Evolutionary conservation across 2,888 invertebrate genomes (phyloP).

Genomic region (Drosophila percnosoma): DNA sequence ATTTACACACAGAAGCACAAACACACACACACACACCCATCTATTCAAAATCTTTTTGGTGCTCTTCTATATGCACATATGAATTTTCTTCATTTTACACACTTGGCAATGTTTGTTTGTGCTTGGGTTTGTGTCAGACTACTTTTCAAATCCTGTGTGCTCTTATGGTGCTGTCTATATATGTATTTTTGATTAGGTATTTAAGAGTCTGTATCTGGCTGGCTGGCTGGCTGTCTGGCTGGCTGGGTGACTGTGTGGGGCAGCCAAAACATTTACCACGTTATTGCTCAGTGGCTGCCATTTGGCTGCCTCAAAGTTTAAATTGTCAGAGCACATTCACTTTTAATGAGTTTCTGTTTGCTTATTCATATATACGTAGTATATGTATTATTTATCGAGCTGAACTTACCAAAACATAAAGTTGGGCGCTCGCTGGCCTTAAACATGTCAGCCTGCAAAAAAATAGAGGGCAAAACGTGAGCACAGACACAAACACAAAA

Average conservation of each 20-base stretch:
- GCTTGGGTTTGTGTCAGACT: constrained; percentile 4
- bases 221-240: constrained; percentile 1
- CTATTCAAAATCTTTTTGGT: constrained; percentile 11
- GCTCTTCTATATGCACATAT: constrained; percentile 25
- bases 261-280: constrained; percentile 20
- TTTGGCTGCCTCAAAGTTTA: constrained; percentile 57
- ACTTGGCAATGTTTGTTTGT: constrained; percentile 34
- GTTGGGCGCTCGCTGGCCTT: constrained; percentile 43
- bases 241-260: constrained; percentile 11
- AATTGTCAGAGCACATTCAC: constrained; percentile 61
- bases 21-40: not conserved
- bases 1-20: constrained; percentile 19
- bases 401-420: constrained; percentile 70
- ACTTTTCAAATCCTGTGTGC: constrained; percentile 6
- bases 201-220: constrained; percentile 38
- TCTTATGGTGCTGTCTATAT: constrained; percentile 53
- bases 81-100: constrained; percentile 29
- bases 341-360: constrained; percentile 67
- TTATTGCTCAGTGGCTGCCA: constrained; percentile 18
- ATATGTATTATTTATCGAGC: constrained; percentile 21
- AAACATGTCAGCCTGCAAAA: constrained; percentile 71
- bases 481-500: not conserved
- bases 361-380: constrained; percentile 18
- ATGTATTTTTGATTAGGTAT: constrained; percentile 79
- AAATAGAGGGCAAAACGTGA: constrained; percentile 16